Evolutionary conservation across 2,888 invertebrate genomes (phyloP), one percentile per base, ranked within the genome.

Genomic region (Xanthorhoe spadicearia): DNA sequence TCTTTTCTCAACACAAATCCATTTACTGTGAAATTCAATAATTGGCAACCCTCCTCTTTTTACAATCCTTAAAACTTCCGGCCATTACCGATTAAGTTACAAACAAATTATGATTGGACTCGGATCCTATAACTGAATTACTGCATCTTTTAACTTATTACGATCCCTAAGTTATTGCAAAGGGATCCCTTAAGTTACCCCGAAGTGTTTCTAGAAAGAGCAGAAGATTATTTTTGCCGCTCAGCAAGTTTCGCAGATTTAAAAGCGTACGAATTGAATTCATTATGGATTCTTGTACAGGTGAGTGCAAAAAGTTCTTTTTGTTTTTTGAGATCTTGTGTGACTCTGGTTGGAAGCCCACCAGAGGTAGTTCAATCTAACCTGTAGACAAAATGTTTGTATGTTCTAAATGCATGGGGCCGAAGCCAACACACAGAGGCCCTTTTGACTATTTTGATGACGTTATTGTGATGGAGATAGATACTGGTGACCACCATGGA

Each of bases 191-290:
- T 43, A 13, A 43, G 13, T 43, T 43, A 13, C 38, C 38, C 38
- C 13, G 13, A 43, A 43, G 38, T 13, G 38, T 43, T 43, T 13
- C 38, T 10, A 1, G 38, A 5, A 38, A 38, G 32, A 32, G 43
- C 43, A n/a, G 3, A 32, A 28, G 52, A 52, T 28, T 28, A 52
- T 52, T 52, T 28, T 52, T 52, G 32, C 49, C 17, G 55, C 54
- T 55, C 28, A 9, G 13, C 13, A 62, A 43, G 19, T 48, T 48
- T 19, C 17, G 8, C 32, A 28, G 55, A 65, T 61, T 60, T 64
- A 55, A 60, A 60, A 56, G 32, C 61, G 56, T 48, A 43, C 48
- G 35, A 56, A 65, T 65, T 57, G 52, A 61, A 65, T 61, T 65
- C 13, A 56, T 60, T 61, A 65, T 56, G 19, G 60, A 55, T 0